Evolutionary conservation across 2,888 invertebrate genomes (phyloP).

Genomic region (Megaustenia siamemsis): DNA sequence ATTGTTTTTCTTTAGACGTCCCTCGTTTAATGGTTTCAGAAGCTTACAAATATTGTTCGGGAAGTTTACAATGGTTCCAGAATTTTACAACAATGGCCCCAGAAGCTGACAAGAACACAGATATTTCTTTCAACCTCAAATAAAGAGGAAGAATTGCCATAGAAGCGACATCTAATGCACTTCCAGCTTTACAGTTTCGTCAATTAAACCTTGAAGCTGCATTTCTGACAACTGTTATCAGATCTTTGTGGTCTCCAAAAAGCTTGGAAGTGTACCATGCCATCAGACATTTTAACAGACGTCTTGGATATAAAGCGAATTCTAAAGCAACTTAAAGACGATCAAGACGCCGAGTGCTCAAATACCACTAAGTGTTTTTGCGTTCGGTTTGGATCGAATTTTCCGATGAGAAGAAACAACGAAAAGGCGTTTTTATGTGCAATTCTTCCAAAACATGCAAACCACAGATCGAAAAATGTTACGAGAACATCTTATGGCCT

Average conservation of each 20-base stretch:
- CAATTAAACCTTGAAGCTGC: neutral
- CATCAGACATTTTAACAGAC: neutral
- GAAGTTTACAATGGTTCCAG: too few relatives aligned
- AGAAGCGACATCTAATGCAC: too few relatives aligned
- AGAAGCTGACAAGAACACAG: too few relatives aligned
- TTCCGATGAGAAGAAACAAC: constrained; percentile 23
- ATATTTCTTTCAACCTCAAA: too few relatives aligned
- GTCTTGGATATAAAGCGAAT: neutral
- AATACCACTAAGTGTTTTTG: constrained; percentile 13
- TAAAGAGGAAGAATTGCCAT: too few relatives aligned
- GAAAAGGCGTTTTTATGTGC: constrained; percentile 31
- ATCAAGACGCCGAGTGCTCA: neutral
- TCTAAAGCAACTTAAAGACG: constrained; percentile 17
- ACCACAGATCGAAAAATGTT: constrained; percentile 30
- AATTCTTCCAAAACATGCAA: constrained; percentile 2
- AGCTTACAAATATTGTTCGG: too few relatives aligned
- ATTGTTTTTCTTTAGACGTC: too few relatives aligned
- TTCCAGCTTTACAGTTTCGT: too few relatives aligned
- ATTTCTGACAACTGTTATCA: neutral
- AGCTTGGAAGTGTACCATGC: neutral
- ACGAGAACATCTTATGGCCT: neutral
- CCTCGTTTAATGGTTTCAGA: too few relatives aligned
- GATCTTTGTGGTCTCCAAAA: neutral
- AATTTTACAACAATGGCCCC: too few relatives aligned
- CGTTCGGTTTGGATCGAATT: constrained; percentile 14